Evolutionary conservation across 2,113 vertebrate genomes (phyloP).

Genomic region (Epinephelus cyanopodus): DNA sequence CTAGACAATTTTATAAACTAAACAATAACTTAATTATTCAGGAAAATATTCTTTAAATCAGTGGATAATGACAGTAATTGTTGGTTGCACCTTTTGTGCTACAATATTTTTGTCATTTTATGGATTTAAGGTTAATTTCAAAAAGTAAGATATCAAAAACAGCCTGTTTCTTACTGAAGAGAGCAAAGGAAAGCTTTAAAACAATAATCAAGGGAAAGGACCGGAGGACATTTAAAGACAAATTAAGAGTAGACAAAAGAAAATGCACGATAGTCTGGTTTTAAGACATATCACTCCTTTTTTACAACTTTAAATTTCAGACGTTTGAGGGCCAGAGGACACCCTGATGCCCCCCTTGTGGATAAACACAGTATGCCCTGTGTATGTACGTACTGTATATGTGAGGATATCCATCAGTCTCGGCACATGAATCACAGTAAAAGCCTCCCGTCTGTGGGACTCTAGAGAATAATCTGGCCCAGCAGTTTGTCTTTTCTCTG

Average conservation of each 20-base stretch:
- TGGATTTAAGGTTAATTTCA: no score
- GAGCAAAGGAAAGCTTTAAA: neutral
- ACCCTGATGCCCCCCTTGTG: neutral
- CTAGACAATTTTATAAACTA: neutral
- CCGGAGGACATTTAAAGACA: neutral
- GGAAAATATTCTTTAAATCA: neutral
- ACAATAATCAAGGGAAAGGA: neutral
- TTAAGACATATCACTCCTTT: neutral
- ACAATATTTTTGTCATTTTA: no score
- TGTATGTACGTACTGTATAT: neutral
- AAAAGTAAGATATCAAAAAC: neutral
- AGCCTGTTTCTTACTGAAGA: neutral
- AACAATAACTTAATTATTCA: neutral
- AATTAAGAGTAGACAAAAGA: neutral
- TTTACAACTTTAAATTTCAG: neutral
- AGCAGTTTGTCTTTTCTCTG: constrained; percentile 44
- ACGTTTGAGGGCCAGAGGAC: neutral
- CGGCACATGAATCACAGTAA: constrained; percentile 35
- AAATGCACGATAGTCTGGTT: neutral
- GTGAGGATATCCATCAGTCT: constrained; percentile 32
- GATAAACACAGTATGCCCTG: neutral
- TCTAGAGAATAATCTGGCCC: constrained; percentile 40
- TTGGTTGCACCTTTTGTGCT: neutral
- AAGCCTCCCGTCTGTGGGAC: constrained; percentile 28
- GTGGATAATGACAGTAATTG: neutral